Evolutionary conservation across 2,888 invertebrate species (phyloP), one percentile per base, ranked within the genome.

Genomic region (Trichogramma evanescens): DNA sequence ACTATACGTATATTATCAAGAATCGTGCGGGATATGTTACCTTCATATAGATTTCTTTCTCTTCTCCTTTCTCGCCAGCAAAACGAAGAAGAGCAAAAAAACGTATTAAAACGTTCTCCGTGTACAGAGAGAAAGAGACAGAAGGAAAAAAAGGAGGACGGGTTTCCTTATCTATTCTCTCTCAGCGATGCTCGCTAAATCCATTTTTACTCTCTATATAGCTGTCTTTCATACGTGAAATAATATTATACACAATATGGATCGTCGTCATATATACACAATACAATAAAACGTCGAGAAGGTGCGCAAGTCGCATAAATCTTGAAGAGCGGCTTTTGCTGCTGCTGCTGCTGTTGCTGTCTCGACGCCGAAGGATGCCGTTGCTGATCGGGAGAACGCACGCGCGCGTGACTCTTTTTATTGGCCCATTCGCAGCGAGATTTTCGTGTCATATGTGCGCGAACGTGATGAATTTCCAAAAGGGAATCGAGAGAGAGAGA

Each of bases 401-500:
- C 26, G 26, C 26, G 56, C 44, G 44, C 50, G 10, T 10, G n/a
- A 49, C 26, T 58, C 42, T 50, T 40, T 26, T 39, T 46, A 45
- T 26, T 26, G 6, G 45, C 41, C 6, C 44, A 9, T 41, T 38
- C 26, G 48, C 40, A 42, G n/a, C 26, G 42, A 26, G 50, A 51
- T 40, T 7, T 40, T 40, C 8, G n/a, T 41, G 46, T 4, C 42
- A 52, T 26, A 38, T 46, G 43, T 39, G 10, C 49, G 39, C 42
- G 42, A 42, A 9, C 4, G 13, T 40, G 56, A 60, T 60, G 52
- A 56, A 60, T 56, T 60, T 55, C 52, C 48, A 49, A 39, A 54
- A 59, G 51, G 26, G 42, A 55, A 59, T 55, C 46, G 48, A 51
- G 51, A 51, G 43, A 38, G 39, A 8, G 40, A 8, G 40, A 40